Conservation (phyloP, 2,797 vertebrate species). For the Gambelia wislizenii region DNA sequence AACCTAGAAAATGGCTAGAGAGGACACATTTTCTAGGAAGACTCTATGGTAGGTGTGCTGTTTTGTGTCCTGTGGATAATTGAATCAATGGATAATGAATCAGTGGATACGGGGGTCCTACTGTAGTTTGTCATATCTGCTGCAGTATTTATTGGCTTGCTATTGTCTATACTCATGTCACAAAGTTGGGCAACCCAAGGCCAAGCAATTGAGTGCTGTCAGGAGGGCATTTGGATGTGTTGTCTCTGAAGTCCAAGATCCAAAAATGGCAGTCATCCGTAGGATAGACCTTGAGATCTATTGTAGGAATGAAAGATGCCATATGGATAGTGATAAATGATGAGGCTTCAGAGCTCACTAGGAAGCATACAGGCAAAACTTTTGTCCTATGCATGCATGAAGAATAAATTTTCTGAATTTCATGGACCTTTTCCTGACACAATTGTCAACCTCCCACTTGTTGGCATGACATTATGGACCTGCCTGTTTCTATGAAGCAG, state of each 20-base stretch:
- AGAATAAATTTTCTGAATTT: background rate
- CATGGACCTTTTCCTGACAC: background rate
- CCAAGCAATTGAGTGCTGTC: background rate
- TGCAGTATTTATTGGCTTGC: background rate
- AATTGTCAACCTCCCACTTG: background rate
- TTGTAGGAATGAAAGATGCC: background rate
- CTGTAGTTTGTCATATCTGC: background rate
- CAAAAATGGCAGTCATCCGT: background rate
- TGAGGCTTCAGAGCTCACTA: no score
- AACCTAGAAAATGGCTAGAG: no score
- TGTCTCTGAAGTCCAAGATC: background rate
- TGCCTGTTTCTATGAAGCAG: background rate
- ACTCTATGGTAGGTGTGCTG: no score
- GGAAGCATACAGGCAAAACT: background rate
- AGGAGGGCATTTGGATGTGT: background rate
- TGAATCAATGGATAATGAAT: no score
- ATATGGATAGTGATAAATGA: background rate
- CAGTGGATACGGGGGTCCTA: no score
- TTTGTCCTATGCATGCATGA: background rate
- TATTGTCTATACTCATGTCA: background rate
- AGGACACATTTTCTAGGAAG: no score
- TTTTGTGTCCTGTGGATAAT: no score
- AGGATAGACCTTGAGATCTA: background rate
- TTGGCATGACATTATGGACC: background rate
- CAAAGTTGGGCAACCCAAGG: background rate